Evolutionary conservation across 2,113 vertebrate species (phyloP).

Genomic region (Dromaius novaehollandiae): DNA sequence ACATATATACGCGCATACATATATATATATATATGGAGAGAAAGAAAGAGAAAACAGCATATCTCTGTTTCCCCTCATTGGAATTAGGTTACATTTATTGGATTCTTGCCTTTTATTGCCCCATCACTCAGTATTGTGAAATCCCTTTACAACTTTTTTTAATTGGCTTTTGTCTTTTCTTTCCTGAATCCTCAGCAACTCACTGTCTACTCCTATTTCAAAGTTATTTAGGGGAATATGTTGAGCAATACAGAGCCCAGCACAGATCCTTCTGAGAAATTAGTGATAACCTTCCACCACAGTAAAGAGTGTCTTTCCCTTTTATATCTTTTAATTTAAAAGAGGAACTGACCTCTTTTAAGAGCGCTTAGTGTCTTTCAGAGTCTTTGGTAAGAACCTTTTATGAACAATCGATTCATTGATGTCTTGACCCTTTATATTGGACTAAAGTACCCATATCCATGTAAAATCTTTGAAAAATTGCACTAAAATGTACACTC

Average conservation of each 20-base stretch:
- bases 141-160: background rate
- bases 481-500: background rate
- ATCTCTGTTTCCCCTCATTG: background rate
- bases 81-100: background rate
- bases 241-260: background rate
- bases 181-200: background rate
- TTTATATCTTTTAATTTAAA: slow-evolving; percentile 13
- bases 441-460: background rate
- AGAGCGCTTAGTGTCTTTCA: background rate
- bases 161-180: background rate
- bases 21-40: background rate
- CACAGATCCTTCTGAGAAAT: background rate
- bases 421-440: background rate
- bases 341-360: background rate
- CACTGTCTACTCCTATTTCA: background rate
- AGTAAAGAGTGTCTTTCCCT: background rate
- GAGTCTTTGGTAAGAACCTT: background rate
- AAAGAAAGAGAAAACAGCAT: background rate
- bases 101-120: background rate
- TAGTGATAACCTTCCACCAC: background rate
- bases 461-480: background rate
- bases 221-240: background rate
- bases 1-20: background rate
- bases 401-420: background rate
- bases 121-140: background rate